Evolutionary conservation across 1,140 invertebrate species (phyloP), one percentile per base, ranked within the genome.

Genomic region (Metaphire vulgaris): DNA sequence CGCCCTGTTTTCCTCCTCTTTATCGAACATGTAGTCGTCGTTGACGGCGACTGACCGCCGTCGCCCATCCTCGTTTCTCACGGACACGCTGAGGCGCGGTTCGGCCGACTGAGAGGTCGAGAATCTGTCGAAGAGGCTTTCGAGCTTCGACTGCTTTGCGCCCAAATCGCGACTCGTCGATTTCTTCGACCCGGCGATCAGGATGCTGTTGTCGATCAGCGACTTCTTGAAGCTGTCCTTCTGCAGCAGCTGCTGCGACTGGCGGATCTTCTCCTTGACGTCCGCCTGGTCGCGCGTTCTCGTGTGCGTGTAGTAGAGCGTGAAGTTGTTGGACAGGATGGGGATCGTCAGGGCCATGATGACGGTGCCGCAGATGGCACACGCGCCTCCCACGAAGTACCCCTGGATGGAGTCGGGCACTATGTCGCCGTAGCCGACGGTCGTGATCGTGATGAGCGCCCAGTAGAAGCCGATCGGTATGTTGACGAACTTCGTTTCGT

Each of bases 381-480:
- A 98, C 2, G 98, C 88, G 2, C 95, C 95, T 79, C 96, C 96
- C 64, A 98, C 94, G 84, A 98, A 94, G 93, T 97, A 97, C 67
- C 96, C 96, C 69, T 82, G 69, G 2, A 81, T 80, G 33, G 87
- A 88, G 64, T 82, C 79, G 1, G 88, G 88, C 74, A 80, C 81
- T 91, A 96, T 95, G 89, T 98, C 95, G 86, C 95, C 95, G 89
- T 97, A 98, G 85, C 95, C 95, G 80, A 97, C 92, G 80, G 94
- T 97, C 82, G 95, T 93, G 95, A 98, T 98, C 88, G 96, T 98
- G 88, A 98, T 96, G 86, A 99, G 93, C 1, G 88, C 83, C 95
- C 96, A 99, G 96, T 96, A 98, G 91, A 98, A 99, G 87, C 95
- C 93, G 86, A 94, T 93, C 83, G 95, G 95, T 88, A 97, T 97